Conservation (phyloP, 2,797 vertebrate genomes). For the Amphiprion clarkii region DNA sequence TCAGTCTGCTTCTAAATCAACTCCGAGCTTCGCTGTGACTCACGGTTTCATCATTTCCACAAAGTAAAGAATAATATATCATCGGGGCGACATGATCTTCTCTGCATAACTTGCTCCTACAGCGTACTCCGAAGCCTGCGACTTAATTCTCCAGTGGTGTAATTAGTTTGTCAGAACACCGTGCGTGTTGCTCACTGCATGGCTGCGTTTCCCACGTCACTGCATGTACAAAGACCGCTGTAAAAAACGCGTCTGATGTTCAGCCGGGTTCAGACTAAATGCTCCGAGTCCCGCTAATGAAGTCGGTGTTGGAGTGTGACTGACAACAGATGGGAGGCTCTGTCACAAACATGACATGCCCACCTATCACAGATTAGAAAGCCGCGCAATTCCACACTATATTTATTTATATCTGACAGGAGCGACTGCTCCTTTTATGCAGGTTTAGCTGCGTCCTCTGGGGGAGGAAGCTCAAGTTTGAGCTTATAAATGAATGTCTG, state of each 20-base stretch:
- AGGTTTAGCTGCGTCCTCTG: conserved; percentile 30
- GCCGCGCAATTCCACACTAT: conserved; percentile 19
- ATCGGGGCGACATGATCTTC: conserved; percentile 6
- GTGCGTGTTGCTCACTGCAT: conserved; percentile 24
- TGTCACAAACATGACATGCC: conserved; percentile 46
- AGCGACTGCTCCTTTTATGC: conserved; percentile 34
- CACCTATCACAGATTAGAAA: conserved; percentile 45
- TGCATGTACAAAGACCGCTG: not conserved
- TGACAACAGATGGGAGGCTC: conserved; percentile 60
- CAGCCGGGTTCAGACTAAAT: conserved; percentile 16
- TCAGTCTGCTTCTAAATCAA: not conserved
- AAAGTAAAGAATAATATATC: conserved; percentile 8
- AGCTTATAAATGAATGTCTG: conserved; percentile 43
- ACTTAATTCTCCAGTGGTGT: conserved; percentile 55
- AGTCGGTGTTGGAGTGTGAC: conserved; percentile 41
- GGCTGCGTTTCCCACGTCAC: conserved; percentile 32
- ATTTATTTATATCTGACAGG: conserved; percentile 34
- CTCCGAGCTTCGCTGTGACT: conserved; percentile 19
- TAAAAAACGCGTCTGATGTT: conserved; percentile 5
- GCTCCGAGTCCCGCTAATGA: conserved; percentile 41
- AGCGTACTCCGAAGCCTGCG: conserved; percentile 7
- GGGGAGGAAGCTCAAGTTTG: conserved; percentile 16
- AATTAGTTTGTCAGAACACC: conserved; percentile 55
- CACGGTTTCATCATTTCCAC: not conserved
- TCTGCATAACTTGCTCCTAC: not conserved